Evolutionary conservation across 2,888 invertebrate species (phyloP).

Genomic region (Parelbella ahira): DNA sequence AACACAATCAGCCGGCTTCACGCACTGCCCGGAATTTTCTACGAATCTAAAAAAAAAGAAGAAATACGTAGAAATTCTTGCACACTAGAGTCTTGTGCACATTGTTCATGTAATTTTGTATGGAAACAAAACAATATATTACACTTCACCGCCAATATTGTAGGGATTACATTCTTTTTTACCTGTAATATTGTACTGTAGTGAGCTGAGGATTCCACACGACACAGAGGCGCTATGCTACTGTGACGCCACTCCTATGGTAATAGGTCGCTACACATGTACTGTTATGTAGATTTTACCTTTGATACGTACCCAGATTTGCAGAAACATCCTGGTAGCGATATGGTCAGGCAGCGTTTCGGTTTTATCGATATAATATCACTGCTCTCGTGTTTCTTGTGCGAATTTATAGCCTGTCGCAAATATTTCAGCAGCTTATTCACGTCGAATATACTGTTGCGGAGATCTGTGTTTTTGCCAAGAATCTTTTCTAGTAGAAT

Average conservation of each 20-base stretch:
- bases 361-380: constrained; percentile 35
- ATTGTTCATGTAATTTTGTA: no score
- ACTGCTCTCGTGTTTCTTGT: constrained; percentile 28
- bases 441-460: constrained; percentile 40
- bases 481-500: constrained; percentile 43
- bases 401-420: constrained; percentile 29
- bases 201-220: no score
- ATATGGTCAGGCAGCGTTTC: constrained; percentile 38
- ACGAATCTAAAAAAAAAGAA: constrained; percentile 43
- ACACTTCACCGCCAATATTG: no score
- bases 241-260: no score
- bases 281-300: no score
- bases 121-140: no score
- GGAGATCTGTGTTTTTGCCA: constrained; percentile 35
- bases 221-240: no score
- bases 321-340: constrained; percentile 50
- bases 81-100: no score
- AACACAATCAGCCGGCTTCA: constrained; percentile 44
- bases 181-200: no score
- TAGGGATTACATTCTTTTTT: no score
- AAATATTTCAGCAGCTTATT: constrained; percentile 38
- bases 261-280: no score
- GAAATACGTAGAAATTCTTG: no score
- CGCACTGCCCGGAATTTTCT: constrained; percentile 45
- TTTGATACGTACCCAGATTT: constrained; percentile 46